Evolutionary conservation across 2,888 invertebrate genomes (phyloP), one percentile per base, ranked within the genome.

Genomic region (Aphidius colemani): DNA sequence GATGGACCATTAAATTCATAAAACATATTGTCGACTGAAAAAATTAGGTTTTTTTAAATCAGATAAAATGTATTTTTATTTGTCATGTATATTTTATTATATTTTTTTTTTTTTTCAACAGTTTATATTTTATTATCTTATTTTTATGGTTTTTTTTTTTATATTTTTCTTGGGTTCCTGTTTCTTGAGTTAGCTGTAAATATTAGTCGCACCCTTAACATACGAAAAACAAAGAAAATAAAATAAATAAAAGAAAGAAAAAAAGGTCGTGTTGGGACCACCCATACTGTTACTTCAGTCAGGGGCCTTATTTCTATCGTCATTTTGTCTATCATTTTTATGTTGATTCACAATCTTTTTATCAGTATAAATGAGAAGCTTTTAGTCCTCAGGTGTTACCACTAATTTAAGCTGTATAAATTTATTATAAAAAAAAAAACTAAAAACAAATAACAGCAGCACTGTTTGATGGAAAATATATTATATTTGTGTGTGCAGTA

Each of bases 21-120:
- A 3, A 30, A 30, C 30, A 30, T 30, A 61, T 61, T 55, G 43
- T 67, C 65, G 63, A 61, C 56, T 53, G 45, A 50, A 65, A 69
- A 74, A 78, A 76, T 77, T 78, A 73, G 73, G 74, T 75, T 75
- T 75, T 72, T 67, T 69, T 70, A 56, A 70, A 78, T 78, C 77
- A 76, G 78, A 78, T 78, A 78, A 76, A 71, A 49, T 53, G 58
- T 56, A 30, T 30, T 30, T 30, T 5, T 30, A 30, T 30, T 30
- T 18, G 13, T 18, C 13, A 18, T 18, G 13, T 18, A 18, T 18
- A 18, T 18, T 18, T 18, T 18, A 18, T 18, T 18, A 18, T 18
- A 18, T 18, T 18, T 18, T 18, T 18, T 18, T 41, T n/a, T n/a
- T 40, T 13, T 43, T 10, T 6, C 18, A 18, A 44, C 11, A 44